Evolutionary conservation across 37 sponge, comb jelly and placozoan species (phyloP).

Genomic region (Crambe crambe): DNA sequence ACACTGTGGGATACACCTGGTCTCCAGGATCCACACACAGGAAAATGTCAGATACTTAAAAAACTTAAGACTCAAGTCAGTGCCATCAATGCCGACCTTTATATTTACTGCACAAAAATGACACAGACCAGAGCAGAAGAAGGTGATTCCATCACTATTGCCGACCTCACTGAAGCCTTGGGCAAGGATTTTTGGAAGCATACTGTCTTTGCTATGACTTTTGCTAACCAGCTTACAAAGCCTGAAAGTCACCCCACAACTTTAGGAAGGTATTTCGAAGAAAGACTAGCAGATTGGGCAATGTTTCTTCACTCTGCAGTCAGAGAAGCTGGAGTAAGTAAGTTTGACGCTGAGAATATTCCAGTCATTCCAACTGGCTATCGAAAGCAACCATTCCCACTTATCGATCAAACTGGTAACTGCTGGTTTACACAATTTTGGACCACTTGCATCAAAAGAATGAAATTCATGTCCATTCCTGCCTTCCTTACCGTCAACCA

Average conservation of each 20-base stretch:
- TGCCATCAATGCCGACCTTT: neutral
- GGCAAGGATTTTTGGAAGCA: neutral
- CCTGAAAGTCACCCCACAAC: neutral
- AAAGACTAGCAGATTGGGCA: neutral
- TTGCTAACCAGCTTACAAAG: neutral
- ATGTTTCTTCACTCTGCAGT: neutral
- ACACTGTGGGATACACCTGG: slow-evolving; percentile 20
- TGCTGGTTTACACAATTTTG: slow-evolving; percentile 4
- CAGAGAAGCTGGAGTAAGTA: neutral
- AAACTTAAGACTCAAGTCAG: neutral
- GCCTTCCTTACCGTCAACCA: slow-evolving; percentile 8
- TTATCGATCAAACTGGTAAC: neutral
- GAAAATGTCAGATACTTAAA: neutral
- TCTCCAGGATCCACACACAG: neutral
- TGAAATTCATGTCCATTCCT: slow-evolving; percentile 5
- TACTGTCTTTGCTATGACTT: neutral
- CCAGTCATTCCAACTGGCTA: slow-evolving; percentile 16
- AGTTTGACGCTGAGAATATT: neutral
- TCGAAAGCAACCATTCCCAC: neutral
- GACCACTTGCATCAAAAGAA: neutral
- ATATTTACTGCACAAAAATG: neutral
- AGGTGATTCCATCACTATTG: neutral
- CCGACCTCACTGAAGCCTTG: slow-evolving; percentile 2
- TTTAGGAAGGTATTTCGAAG: neutral
- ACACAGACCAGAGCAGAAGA: neutral